Evolutionary conservation across 2,113 vertebrate species (phyloP), one percentile per base, ranked within the genome.

Genomic region (Corydoras sp.): DNA sequence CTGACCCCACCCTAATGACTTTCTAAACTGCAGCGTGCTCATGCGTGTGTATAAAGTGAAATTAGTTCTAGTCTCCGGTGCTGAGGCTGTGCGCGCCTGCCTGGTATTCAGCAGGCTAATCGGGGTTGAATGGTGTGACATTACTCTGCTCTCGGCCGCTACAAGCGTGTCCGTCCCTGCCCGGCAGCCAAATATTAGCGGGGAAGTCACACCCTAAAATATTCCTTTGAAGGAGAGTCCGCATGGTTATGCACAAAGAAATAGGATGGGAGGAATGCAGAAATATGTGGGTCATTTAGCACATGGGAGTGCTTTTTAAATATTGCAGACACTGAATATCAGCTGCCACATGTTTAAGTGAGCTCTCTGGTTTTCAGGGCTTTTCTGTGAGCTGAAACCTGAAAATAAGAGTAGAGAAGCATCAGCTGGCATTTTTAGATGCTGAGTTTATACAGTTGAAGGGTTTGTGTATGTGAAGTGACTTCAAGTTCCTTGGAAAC

Each of bases 41-140:
- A 89, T 89, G 87, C 84, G 82, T 89, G 87, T 88, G 89, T 88
- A 88, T 87, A 89, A 90, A 90, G 84, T 88, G 85, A 87, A 90
- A 90, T 90, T 90, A 89, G 89, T 89, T 85, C 87, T 87, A 89
- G 89, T 87, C 86, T 77, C 80, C 71, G 78, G 84, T 85, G 87
- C 85, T 73, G 83, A 80, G 72, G 78, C 81, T 86, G 62, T 75
- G 84, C 81, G 88, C 86, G 86, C 86, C 81, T 86, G 88, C 84
- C 83, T 79, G 81, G 86, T 86, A 85, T 89, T 89, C 86, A 87
- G 82, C 83, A 73, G 71, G 83, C 83, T 87, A 86, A 88, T 86
- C 89, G 83, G 85, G 78, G 84, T 79, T 90, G 89, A 88, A 88
- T 85, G 88, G 85, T 90, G 89, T 90, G 89, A 90, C 88, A 88